phyloP scores from a whole-genome alignment of 2,888 invertebrate species.

The Pyrgus malvae region DNA sequence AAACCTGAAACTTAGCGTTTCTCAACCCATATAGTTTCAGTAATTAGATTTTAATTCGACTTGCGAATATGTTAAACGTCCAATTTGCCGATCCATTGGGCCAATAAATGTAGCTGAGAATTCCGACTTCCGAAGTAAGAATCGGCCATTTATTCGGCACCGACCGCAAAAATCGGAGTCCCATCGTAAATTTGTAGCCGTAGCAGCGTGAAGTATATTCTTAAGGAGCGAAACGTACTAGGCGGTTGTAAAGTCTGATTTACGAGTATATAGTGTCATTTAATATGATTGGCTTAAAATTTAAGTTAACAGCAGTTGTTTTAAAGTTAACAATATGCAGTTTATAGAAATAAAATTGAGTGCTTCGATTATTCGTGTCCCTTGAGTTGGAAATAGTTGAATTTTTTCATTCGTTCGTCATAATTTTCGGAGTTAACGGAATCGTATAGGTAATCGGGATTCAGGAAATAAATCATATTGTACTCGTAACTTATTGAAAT shows the following conservation, averaged over 20 bases:
- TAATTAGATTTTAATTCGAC: background rate
- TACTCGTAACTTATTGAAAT: too few species aligned
- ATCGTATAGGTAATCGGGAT: too few species aligned
- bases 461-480: too few species aligned
- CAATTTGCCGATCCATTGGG: constrained; percentile 9
- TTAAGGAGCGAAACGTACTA: background rate
- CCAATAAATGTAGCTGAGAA: constrained; percentile 1
- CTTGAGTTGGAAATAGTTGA: too few species aligned
- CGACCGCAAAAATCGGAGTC: background rate
- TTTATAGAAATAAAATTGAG: too few species aligned
- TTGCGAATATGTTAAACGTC: background rate
- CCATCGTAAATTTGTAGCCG: background rate
- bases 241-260: background rate
- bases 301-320: too few species aligned
- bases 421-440: too few species aligned
- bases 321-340: too few species aligned
- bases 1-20: too few species aligned
- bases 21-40: background rate
- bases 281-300: background rate
- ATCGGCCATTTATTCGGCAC: constrained; percentile 3
- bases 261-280: background rate
- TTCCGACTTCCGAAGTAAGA: background rate
- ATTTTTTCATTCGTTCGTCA: too few species aligned
- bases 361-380: too few species aligned
- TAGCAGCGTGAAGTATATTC: background rate